Base-by-base conservation (phyloP, 2,113 vertebrate genomes). In the Phylloscopus whistleri region DNA sequence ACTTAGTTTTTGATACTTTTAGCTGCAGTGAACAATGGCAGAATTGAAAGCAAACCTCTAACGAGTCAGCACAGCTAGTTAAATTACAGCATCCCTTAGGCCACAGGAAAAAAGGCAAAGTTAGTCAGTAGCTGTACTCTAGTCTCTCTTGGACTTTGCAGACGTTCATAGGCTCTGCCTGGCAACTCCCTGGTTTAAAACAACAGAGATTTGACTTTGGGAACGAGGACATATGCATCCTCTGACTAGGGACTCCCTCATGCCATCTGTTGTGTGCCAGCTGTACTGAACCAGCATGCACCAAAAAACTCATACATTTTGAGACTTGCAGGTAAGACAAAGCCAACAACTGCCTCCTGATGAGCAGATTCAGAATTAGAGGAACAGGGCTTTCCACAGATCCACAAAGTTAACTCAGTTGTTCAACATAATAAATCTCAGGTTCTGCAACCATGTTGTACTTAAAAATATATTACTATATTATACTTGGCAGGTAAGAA, bases 221-320 rank as follows among this genome's bases (percentile, higher is more conserved):
- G 52, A 67, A 66, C 87, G 52, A 88, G 63, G 20, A 67, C 84
- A 91, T 81, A 68, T 62, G 63, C 49, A 83, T 76, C 19, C 33
- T 93, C 75, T 88, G 67, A 92, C 63, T 60, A 91, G 89, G 73
- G 89, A 86, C 72, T 79, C 87, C 85, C 90, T 87, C 2, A 0
- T 74, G 56, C 92, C 90, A 88, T 93, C 90, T 95, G 95, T 92
- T 90, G 43, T 93, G 49, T 78, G 83, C 64, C 93, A 85, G 90
- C 90, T 90, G 85, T 60, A 87, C 88, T 84, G 59, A 94, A 68
- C 55, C 68, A 95, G 59, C 59, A 60, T 58, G 72, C n/a, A 64
- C 44, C 27, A 75, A 66, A 93, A 94, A 62, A 49, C 46, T 59
- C 69, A 60, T 37, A 14, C 2, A 0, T 35, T 89, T 86, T 94